A percentile compares a stretch with the other conserved stretches of the same genome.
These are phyloP conservation scores for Hippoglossus hippoglossus DNA, from an alignment of 2,797 vertebrate species.

Conservation along the genomic window DNA sequence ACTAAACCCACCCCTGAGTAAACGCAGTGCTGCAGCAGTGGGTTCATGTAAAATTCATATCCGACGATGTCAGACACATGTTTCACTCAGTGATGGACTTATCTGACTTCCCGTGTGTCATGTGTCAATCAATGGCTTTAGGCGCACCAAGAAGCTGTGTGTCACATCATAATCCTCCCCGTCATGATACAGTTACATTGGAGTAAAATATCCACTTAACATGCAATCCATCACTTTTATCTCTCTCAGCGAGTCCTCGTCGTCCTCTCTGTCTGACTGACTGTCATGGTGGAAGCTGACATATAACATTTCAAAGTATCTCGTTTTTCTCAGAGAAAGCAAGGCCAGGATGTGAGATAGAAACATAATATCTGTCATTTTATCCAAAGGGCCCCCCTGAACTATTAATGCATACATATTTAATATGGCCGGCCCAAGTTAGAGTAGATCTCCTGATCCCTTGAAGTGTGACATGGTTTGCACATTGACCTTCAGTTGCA, in stretches of 20 bases:
- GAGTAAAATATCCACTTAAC: constrained; percentile 79
- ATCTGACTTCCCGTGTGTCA: constrained; percentile 70
- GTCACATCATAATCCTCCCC: constrained; percentile 76
- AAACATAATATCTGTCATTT: constrained; percentile 25
- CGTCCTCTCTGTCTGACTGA: constrained; percentile 50
- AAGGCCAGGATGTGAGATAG: constrained; percentile 26
- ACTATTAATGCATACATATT: constrained; percentile 35
- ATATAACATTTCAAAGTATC: constrained; percentile 43
- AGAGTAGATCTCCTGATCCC: constrained; percentile 21
- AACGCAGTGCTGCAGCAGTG: constrained; percentile 16
- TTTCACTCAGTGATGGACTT: constrained; percentile 71
- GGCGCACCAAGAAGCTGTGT: constrained; percentile 62
- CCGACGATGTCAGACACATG: constrained; percentile 58
- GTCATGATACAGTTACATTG: constrained; percentile 67
- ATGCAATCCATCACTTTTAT: constrained; percentile 77
- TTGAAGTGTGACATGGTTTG: constrained; percentile 3
- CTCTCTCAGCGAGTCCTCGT: constrained; percentile 57
- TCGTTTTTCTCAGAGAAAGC: constrained; percentile 49
- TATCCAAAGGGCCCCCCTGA: constrained; percentile 6
- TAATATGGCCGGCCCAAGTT: constrained; percentile 4
- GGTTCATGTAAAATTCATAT: constrained; percentile 69
- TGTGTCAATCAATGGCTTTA: constrained; percentile 77
- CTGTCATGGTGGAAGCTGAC: constrained; percentile 54
- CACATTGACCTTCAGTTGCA: constrained; percentile 12
- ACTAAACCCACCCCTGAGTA: not conserved